A percentile compares a stretch with the other conserved stretches of the same genome.
Evolutionary conservation across 2,888 invertebrate genomes (phyloP).

Genomic region (Cerceris ruficornis): DNA sequence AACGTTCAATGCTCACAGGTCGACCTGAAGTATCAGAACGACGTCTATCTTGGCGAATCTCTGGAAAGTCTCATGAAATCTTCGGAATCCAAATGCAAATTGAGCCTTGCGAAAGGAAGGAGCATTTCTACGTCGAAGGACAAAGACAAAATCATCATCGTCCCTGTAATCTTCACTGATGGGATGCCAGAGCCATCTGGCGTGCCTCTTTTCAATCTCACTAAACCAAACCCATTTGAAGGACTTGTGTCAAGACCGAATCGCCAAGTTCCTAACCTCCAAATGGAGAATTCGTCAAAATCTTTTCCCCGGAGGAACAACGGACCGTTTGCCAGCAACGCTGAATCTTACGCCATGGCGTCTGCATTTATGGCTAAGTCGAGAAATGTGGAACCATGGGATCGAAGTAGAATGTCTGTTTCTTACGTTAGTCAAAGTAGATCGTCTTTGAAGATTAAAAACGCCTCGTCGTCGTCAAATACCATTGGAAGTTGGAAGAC

Average conservation of each 20-base stretch:
- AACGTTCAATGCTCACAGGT: conserved; percentile 22
- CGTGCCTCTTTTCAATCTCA: conserved; percentile 32
- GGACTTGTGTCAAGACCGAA: background rate
- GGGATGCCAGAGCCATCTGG: conserved; percentile 50
- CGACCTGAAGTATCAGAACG: conserved; percentile 18
- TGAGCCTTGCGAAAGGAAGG: background rate
- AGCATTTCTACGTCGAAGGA: background rate
- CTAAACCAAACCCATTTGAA: conserved; percentile 5
- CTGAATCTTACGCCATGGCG: background rate
- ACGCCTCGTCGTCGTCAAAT: conserved; percentile 5
- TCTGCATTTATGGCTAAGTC: too few relatives aligned
- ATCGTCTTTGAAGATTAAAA: background rate
- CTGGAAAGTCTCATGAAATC: conserved; percentile 10
- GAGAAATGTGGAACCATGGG: too few relatives aligned
- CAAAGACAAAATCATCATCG: conserved; percentile 60
- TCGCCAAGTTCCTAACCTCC: conserved; percentile 13
- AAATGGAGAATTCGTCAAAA: background rate
- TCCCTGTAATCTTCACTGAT: conserved; percentile 61
- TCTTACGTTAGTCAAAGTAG: conserved; percentile 15
- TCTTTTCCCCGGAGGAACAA: background rate
- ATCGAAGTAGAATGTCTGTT: conserved; percentile 7
- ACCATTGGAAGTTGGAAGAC: conserved; percentile 1
- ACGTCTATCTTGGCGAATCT: conserved; percentile 2
- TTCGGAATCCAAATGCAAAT: conserved; percentile 2
- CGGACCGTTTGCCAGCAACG: conserved; percentile 8